Evolutionary conservation across 2,888 invertebrate genomes (phyloP), one percentile per base, ranked within the genome.

Genomic region (Ashinkailepas kermadecensis): DNA sequence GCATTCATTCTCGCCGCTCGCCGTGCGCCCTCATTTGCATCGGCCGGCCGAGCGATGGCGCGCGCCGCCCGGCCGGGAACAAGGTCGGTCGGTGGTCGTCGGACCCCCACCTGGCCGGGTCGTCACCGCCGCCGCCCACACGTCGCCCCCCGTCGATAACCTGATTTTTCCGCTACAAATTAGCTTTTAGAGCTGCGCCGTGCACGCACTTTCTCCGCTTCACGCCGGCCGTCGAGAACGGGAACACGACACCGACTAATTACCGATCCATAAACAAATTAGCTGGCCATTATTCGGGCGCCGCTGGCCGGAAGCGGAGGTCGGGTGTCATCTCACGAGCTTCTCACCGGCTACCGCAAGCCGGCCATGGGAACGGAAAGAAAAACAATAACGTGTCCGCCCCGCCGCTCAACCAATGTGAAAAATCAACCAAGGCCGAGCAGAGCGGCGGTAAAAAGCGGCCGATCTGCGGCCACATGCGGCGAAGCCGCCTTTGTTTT

Each of bases 201-300:
- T 23, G 74, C 74, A 56, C 54, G 54, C 54, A 56, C 74, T 74
- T 74, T 74, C 74, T 56, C 74, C 74, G 59, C 59, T 59, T 15
- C 59, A 7, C 15, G 11, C 59, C 59, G 74, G 56, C 3, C 74
- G 56, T 56, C 74, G 74, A 74, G 56, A 74, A 56, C 56, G 74
- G 56, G 56, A 74, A 74, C 74, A 74, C 74, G 74, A 74, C 74
- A 56, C 74, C 21, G 56, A 15, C 23, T 56, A 74, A 74, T 74
- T 56, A 74, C 74, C 74, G 74, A 74, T 74, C 21, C 74, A 74
- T 74, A 74, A 74, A 74, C 74, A 74, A 74, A 74, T 74, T 74
- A 74, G 74, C 21, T 56, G 21, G 15, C 74, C 74, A 74, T 56
- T 56, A 74, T 74, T 56, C 56, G 10, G 54, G 18, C 8, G 54